Conservation (phyloP, 92 coral and sea anemone genomes). For the Pocillopora grandis region DNA sequence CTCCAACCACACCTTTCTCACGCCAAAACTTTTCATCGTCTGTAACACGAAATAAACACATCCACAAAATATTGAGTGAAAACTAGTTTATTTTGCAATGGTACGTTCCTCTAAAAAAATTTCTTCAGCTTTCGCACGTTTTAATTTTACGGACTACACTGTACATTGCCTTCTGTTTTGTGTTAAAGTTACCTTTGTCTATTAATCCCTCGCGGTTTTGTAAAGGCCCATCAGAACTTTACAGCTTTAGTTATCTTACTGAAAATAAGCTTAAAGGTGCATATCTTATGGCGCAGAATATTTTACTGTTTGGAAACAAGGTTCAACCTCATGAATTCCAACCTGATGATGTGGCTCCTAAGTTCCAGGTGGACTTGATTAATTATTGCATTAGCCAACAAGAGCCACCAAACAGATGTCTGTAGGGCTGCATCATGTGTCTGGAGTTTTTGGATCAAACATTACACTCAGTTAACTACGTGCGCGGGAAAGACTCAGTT, state of each 20-base stretch:
- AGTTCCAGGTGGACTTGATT: not conserved
- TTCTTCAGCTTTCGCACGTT: not conserved
- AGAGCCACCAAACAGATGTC: not conserved
- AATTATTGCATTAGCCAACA: not conserved
- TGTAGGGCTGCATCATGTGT: not conserved
- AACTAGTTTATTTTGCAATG: conserved; percentile 31
- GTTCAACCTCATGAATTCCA: not conserved
- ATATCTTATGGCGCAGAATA: no score
- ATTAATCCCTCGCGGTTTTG: not conserved
- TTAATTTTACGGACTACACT: not conserved
- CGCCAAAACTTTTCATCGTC: not conserved
- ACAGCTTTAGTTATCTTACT: not conserved
- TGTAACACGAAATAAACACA: not conserved
- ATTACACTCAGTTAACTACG: not conserved
- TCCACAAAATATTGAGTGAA: conserved; percentile 9
- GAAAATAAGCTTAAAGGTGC: not conserved
- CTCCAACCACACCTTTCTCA: no score
- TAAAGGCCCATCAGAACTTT: not conserved
- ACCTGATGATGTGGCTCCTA: not conserved
- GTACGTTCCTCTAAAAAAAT: conserved; percentile 4
- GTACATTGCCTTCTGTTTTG: not conserved
- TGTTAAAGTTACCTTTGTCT: not conserved
- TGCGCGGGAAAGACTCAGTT: not conserved
- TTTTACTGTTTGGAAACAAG: not conserved
- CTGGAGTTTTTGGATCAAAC: not conserved